These are phyloP conservation scores for Anabas testudineus DNA, from an alignment of 2,797 vertebrate species.

Conservation along the genomic window DNA sequence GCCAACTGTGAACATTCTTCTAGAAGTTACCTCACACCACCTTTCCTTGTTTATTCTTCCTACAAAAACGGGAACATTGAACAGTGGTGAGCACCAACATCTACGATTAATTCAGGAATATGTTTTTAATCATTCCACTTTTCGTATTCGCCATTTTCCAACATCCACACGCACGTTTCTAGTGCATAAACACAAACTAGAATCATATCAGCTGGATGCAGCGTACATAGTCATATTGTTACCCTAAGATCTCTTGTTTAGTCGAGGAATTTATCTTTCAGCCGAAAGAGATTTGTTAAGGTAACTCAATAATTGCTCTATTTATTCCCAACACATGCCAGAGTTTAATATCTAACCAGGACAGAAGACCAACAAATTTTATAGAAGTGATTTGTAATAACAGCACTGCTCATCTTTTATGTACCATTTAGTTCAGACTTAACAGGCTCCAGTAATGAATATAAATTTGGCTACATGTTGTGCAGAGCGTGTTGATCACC, in stretches of 20 bases:
- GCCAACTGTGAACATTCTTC: background rate
- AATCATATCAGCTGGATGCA: too few species aligned
- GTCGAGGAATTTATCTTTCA: slow-evolving; percentile 17
- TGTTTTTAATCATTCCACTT: slow-evolving; percentile 24
- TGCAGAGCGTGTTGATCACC: background rate
- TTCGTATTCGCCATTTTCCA: slow-evolving; percentile 27
- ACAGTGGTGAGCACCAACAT: background rate
- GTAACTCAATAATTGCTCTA: slow-evolving; percentile 10
- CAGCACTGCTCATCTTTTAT: slow-evolving; percentile 1
- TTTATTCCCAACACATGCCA: slow-evolving; percentile 11
- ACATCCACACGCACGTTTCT: slow-evolving; percentile 22
- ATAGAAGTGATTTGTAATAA: slow-evolving; percentile 2
- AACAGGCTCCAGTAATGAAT: background rate
- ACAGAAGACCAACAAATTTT: background rate
- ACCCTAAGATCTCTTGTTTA: too few species aligned
- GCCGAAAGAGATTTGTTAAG: background rate
- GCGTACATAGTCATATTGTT: too few species aligned
- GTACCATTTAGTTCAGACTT: slow-evolving; percentile 16
- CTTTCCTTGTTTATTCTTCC: slow-evolving; percentile 3
- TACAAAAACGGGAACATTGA: slow-evolving; percentile 29
- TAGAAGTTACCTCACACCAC: background rate
- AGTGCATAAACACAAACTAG: background rate
- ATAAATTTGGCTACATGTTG: background rate
- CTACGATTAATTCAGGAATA: slow-evolving; percentile 31
- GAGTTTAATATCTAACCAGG: background rate